Conservation (phyloP, 2,888 invertebrate species). For the Psylliodes chrysocephalus region DNA sequence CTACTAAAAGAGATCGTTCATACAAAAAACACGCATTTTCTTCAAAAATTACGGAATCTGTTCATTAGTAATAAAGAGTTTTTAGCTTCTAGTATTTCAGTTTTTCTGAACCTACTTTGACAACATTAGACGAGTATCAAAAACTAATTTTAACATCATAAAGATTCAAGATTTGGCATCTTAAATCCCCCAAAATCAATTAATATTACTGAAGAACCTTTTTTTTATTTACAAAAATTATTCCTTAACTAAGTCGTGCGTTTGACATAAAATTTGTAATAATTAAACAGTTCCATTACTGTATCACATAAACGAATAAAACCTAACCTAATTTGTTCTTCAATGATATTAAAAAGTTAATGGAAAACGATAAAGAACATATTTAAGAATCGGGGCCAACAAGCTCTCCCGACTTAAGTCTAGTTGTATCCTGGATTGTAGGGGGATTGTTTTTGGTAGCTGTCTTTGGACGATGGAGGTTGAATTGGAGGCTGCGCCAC, state of each 20-base stretch:
- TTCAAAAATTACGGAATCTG: neutral
- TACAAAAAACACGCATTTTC: neutral
- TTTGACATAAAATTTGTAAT: too few relatives aligned
- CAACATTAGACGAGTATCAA: constrained; percentile 9
- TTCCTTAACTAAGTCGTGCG: too few relatives aligned
- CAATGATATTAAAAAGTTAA: constrained; percentile 11
- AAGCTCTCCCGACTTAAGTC: neutral
- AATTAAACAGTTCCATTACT: too few relatives aligned
- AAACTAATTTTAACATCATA: neutral
- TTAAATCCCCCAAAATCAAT: neutral
- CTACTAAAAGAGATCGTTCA: neutral
- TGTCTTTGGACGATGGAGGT: constrained; percentile 28
- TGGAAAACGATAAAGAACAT: neutral
- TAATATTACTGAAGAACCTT: constrained; percentile 1
- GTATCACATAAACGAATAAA: neutral
- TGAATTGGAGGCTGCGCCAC: constrained; percentile 38
- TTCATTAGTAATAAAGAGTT: neutral
- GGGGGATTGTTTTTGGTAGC: constrained; percentile 40
- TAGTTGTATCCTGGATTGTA: constrained; percentile 42
- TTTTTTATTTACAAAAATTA: neutral
- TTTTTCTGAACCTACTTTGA: neutral
- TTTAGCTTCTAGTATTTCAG: neutral
- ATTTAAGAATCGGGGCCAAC: constrained; percentile 2
- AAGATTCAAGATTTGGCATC: neutral
- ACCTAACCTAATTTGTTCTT: neutral